These are phyloP conservation scores for Argyra leucocephala DNA, from an alignment of 2,888 invertebrate species.

Conservation along the genomic window DNA sequence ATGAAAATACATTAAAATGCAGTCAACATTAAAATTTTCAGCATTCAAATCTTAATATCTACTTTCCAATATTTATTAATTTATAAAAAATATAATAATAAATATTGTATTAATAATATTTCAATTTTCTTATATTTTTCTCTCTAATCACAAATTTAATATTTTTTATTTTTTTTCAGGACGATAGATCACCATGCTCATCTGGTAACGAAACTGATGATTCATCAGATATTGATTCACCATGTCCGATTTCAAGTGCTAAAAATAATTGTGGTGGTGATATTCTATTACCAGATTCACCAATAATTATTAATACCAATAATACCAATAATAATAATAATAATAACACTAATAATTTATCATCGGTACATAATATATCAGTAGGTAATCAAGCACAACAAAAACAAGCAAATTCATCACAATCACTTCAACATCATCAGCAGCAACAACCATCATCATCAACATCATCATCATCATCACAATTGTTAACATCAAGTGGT, in stretches of 20 bases:
- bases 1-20: too few species aligned
- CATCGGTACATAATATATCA: slow-evolving; percentile 9
- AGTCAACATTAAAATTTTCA: too few species aligned
- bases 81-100: background rate
- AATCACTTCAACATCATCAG: slow-evolving; percentile 15
- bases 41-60: too few species aligned
- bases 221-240: slow-evolving; percentile 39
- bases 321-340: background rate
- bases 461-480: slow-evolving; percentile 16
- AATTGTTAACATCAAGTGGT: slow-evolving; percentile 19
- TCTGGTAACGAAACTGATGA: slow-evolving; percentile 40
- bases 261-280: slow-evolving; percentile 16
- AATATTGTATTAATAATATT: background rate
- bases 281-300: slow-evolving; percentile 21
- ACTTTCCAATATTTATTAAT: background rate
- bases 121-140: background rate
- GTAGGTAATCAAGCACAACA: background rate
- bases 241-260: slow-evolving; percentile 27
- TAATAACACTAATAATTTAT: slow-evolving; percentile 11
- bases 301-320: slow-evolving; percentile 14
- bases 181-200: slow-evolving; percentile 38
- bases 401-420: slow-evolving; percentile 8
- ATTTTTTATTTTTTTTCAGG: slow-evolving; percentile 33
- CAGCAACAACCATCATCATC: slow-evolving; percentile 20
- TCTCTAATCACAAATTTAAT: too few species aligned